Evolutionary conservation across 1,140 invertebrate species (phyloP).

Genomic region (Gyrodactylus bullatarudis): DNA sequence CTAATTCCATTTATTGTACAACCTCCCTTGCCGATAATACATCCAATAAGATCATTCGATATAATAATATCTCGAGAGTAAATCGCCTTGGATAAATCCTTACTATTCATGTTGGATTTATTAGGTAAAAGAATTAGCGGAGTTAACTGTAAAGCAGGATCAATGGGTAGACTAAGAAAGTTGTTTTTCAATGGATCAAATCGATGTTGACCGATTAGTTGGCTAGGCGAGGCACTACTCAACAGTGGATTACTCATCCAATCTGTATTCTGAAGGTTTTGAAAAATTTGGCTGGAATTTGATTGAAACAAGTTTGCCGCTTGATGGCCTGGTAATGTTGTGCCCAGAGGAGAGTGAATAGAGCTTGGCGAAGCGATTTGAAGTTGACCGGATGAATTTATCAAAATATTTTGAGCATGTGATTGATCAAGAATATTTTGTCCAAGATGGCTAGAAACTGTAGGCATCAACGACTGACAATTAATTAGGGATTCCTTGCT

Average conservation of each 20-base stretch:
- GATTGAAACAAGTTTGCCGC: neutral
- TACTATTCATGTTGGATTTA: neutral
- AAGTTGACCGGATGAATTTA: neutral
- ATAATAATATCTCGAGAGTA: conserved; percentile 36
- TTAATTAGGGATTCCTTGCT: neutral
- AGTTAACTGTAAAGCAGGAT: neutral
- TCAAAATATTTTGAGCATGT: neutral
- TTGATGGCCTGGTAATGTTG: neutral
- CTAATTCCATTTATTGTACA: conserved; percentile 96
- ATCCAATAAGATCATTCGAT: conserved; percentile 86
- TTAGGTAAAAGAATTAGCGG: neutral
- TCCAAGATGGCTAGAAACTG: neutral
- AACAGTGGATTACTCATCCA: neutral
- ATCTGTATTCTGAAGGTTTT: neutral
- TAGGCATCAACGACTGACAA: neutral
- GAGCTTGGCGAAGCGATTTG: neutral
- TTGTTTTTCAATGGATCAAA: neutral
- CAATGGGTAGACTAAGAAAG: neutral
- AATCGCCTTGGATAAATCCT: neutral
- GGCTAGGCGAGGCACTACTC: neutral
- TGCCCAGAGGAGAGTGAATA: neutral
- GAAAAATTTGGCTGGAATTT: neutral
- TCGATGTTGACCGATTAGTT: neutral
- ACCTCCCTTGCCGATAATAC: conserved; percentile 91
- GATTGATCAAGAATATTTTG: neutral